Evolutionary conservation across 2,888 invertebrate genomes (phyloP).

Genomic region (Clitarchus hookeri): DNA sequence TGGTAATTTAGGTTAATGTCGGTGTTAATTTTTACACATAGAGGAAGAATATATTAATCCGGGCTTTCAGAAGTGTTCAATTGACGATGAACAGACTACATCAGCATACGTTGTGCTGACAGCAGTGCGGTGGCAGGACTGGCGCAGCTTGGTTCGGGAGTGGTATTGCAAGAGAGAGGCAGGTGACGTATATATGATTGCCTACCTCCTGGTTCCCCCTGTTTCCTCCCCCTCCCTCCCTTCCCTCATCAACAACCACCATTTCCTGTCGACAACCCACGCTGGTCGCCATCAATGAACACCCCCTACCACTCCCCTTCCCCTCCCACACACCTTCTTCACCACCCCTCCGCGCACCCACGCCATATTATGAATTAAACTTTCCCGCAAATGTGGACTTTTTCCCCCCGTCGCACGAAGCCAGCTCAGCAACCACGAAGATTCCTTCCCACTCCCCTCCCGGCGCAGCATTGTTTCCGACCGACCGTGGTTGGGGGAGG

Average conservation of each 20-base stretch:
- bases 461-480: neutral
- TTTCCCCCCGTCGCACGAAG: neutral
- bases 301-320: slow-evolving; percentile 25
- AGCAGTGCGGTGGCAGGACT: neutral
- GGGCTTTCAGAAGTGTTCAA: too few species aligned
- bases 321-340: too few species aligned
- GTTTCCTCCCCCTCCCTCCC: slow-evolving; percentile 27
- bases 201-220: slow-evolving; percentile 43
- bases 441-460: too few species aligned
- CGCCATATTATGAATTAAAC: slow-evolving; percentile 33
- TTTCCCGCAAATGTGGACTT: slow-evolving; percentile 15
- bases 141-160: neutral
- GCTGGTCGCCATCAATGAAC: slow-evolving; percentile 34
- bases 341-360: slow-evolving; percentile 24
- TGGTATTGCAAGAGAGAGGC: neutral
- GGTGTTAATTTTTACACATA: too few species aligned
- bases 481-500: neutral
- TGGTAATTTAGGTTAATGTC: too few species aligned
- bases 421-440: neutral
- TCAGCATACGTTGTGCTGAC: neutral
- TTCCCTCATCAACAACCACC: slow-evolving; percentile 4
- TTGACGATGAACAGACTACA: too few species aligned
- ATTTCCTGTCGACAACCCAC: neutral
- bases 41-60: too few species aligned
- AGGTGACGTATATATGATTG: slow-evolving; percentile 5